A percentile compares a stretch with the other conserved stretches of the same genome.
phyloP scores from a whole-genome alignment of 2,888 invertebrate genomes.

The Pammene aurita region DNA sequence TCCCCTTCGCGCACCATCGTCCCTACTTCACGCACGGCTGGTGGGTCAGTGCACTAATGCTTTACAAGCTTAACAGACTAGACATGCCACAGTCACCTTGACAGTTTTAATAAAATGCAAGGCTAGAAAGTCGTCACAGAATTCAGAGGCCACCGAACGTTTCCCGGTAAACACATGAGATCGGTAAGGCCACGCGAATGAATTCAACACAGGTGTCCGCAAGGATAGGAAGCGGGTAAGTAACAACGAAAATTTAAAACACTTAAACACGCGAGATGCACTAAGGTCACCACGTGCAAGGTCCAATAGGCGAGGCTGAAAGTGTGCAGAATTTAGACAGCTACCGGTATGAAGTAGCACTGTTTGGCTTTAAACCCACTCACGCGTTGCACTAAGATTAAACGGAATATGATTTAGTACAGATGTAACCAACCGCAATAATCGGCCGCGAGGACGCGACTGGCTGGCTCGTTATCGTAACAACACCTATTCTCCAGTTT shows the following conservation, averaged over 20 bases:
- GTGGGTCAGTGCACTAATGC: constrained; percentile 74
- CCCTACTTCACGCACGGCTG: constrained; percentile 78
- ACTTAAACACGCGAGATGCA: constrained; percentile 31
- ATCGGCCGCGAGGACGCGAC: constrained; percentile 78
- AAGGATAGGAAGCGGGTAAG: constrained; percentile 33
- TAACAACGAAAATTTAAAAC: constrained; percentile 23
- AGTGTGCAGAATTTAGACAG: constrained; percentile 24
- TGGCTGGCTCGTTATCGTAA: constrained; percentile 79
- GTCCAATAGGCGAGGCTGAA: constrained; percentile 27
- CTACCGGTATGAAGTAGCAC: not conserved
- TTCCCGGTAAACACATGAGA: constrained; percentile 37
- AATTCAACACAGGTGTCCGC: constrained; percentile 36
- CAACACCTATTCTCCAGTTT: constrained; percentile 74
- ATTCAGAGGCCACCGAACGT: constrained; percentile 45
- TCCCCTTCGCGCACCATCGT: constrained; percentile 79
- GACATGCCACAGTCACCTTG: constrained; percentile 56
- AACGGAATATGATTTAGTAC: constrained; percentile 54
- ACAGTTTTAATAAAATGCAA: constrained; percentile 66
- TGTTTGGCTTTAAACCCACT: constrained; percentile 21
- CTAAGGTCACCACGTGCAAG: constrained; percentile 28
- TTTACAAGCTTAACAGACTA: constrained; percentile 53
- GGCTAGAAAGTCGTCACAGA: constrained; percentile 49
- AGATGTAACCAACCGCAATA: constrained; percentile 77
- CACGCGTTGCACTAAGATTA: constrained; percentile 42
- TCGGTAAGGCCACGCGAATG: constrained; percentile 22